These are phyloP conservation scores for Chrysolina americana DNA, from an alignment of 2,888 invertebrate species.

Conservation along the genomic window DNA sequence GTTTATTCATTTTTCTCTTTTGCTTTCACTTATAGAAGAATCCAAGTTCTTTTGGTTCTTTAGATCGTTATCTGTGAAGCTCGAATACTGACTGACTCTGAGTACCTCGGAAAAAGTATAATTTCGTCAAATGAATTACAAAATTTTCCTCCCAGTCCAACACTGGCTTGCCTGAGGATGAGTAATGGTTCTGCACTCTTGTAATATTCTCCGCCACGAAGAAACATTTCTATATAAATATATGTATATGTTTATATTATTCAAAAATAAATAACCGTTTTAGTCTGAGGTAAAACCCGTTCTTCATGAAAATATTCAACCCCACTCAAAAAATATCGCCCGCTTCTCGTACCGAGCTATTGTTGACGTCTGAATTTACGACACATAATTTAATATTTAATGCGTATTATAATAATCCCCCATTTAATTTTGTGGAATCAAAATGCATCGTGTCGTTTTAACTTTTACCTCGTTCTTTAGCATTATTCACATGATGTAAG, in stretches of 20 bases:
- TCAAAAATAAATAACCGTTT: conserved; percentile 61
- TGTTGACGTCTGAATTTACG: conserved; percentile 60
- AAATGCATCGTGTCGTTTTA: conserved; percentile 45
- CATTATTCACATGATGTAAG: conserved; percentile 32
- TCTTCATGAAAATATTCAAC: conserved; percentile 59
- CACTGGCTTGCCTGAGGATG: conserved; percentile 47
- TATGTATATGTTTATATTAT: conserved; percentile 63
- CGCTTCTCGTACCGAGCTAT: conserved; percentile 42
- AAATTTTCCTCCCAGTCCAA: conserved; percentile 4
- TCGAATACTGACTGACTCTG: background rate
- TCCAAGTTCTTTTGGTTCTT: too few relatives aligned
- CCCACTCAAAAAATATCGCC: conserved; percentile 43
- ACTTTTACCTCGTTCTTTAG: conserved; percentile 34
- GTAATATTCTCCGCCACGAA: conserved; percentile 56
- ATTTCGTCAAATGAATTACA: too few relatives aligned
- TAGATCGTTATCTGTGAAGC: too few relatives aligned
- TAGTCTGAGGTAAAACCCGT: conserved; percentile 60
- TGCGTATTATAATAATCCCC: conserved; percentile 58
- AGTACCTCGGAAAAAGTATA: background rate
- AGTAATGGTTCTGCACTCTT: conserved; percentile 57
- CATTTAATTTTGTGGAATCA: conserved; percentile 50
- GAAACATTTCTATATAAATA: conserved; percentile 61
- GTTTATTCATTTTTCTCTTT: too few relatives aligned
- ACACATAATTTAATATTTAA: conserved; percentile 59
- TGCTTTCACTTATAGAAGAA: too few relatives aligned